Base-by-base conservation (phyloP, 2,113 vertebrate genomes). In the Myotis brandtii region DNA sequence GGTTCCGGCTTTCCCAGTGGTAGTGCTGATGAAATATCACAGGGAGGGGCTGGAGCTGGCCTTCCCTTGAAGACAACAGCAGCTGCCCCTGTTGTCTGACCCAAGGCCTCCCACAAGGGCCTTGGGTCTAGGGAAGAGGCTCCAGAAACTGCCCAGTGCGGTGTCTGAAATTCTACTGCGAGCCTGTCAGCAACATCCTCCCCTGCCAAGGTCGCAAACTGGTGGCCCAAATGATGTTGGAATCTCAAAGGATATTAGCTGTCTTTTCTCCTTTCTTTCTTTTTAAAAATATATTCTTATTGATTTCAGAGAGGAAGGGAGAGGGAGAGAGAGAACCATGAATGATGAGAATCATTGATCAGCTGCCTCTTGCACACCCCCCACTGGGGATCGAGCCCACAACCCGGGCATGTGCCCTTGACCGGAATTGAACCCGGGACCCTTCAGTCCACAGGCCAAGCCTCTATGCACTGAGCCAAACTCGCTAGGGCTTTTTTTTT, bases 41-140 rank as follows among this genome's bases (percentile, higher is more conserved):
- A 8, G 73, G 48, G 59, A 54, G 5, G 23, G 6, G 6, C 21
- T 2, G 4, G 6, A 77, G 70, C 8, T 9, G 9, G 8, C 30
- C 16, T 34, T 37, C 64, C 12, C 37, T 18, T 30, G 5, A 46
- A 46, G 46, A 46, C 46, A 46, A 46, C 0, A 25, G 69, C 54
- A n/a, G 17, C 20, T n/a, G 20, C 18, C 17, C 0, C 0, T 32
- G 6, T 1, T 9, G 17, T 17, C n/a, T 3, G 43, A 84, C 59
- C 23, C 11, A 6, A 34, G 32, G 20, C 48, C 10, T 56, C 18
- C 25, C 5, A 2, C 21, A 5, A 64, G 48, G 48, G 80, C 20
- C 5, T 6, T 11, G 14, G 52, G 10, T 62, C 59, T 20, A 77
- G 62, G 5, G 23, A 50, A 92, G 25, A 12, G 9, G 9, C 12